Conservation (phyloP, 1,140 invertebrate species). For the Ostrea edulis region DNA sequence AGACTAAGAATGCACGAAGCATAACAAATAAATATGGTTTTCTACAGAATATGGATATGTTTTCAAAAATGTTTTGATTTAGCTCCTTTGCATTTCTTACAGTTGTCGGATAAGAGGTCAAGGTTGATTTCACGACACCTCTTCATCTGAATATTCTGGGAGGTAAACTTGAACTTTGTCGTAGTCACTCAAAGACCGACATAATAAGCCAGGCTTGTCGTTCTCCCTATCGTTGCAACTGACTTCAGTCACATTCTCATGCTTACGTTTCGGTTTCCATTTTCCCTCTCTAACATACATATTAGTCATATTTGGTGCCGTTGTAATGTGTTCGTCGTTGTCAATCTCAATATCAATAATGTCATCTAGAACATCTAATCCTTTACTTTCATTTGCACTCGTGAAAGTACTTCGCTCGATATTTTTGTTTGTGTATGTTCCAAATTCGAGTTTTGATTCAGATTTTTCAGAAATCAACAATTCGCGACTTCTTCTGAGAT, state of each 20-base stretch:
- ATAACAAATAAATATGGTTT: too few relatives aligned
- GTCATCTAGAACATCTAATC: not conserved
- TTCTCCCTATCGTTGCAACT: not conserved
- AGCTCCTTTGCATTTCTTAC: too few relatives aligned
- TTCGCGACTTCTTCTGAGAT: not conserved
- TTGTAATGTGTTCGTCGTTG: not conserved
- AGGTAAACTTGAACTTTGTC: not conserved
- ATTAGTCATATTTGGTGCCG: not conserved
- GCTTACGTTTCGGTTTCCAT: not conserved
- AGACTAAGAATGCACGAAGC: too few relatives aligned
- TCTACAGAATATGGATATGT: too few relatives aligned
- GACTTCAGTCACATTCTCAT: not conserved
- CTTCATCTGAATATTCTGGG: not conserved
- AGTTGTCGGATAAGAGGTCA: too few relatives aligned
- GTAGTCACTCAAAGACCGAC: not conserved
- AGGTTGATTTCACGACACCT: not conserved
- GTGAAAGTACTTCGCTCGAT: not conserved
- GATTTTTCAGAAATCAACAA: not conserved
- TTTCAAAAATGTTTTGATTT: too few relatives aligned
- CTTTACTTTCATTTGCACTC: not conserved
- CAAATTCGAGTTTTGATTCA: not conserved
- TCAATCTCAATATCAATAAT: not conserved
- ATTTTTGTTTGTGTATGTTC: not conserved
- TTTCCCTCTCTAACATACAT: not conserved
- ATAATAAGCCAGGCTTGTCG: not conserved